Conservation (phyloP, 2,113 vertebrate species). For the Andinoacara biseriatus region DNA sequence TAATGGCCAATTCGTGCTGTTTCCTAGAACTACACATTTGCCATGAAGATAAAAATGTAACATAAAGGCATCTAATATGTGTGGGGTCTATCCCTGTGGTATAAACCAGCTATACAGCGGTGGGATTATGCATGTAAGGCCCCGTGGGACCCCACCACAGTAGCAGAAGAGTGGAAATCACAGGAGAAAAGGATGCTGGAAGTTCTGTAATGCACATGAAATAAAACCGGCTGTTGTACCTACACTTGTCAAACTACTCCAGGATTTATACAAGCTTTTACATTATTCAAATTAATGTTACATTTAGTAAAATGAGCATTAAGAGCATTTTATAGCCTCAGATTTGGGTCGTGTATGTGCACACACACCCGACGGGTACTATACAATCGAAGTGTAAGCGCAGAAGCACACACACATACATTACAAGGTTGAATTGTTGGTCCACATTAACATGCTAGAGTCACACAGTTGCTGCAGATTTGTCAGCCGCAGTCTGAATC, state of each 20-base stretch:
- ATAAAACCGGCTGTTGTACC: not conserved
- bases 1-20: too few relatives aligned
- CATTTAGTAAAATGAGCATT: not conserved
- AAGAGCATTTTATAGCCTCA: not conserved
- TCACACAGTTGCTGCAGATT: too few relatives aligned
- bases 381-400: not conserved
- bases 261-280: not conserved
- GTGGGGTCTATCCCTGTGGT: not conserved
- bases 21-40: too few relatives aligned
- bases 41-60: too few relatives aligned
- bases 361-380: not conserved
- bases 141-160: too few relatives aligned
- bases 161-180: too few relatives aligned
- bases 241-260: too few relatives aligned
- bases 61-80: not conserved
- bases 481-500: too few relatives aligned
- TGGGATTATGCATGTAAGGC: not conserved
- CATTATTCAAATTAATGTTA: not conserved
- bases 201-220: not conserved
- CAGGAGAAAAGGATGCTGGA: too few relatives aligned
- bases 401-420: not conserved
- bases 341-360: not conserved
- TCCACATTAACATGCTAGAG: too few relatives aligned
- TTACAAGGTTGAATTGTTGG: too few relatives aligned
- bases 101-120: not conserved